These are phyloP conservation scores for Aphidoletes aphidimyza DNA, from an alignment of 2,888 invertebrate species.

Conservation along the genomic window DNA sequence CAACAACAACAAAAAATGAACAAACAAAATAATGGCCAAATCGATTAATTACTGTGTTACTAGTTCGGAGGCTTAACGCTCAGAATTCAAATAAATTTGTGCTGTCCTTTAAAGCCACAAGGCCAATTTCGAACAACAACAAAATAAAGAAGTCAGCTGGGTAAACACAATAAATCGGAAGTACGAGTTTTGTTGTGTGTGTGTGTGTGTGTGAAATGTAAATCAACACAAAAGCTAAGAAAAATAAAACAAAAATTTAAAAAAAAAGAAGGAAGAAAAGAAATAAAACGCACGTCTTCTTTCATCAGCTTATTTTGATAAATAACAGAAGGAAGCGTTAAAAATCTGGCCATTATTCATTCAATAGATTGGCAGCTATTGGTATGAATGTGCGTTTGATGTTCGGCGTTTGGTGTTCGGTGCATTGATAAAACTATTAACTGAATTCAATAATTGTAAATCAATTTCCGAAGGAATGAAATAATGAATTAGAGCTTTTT, in stretches of 20 bases:
- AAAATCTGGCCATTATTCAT: not conserved
- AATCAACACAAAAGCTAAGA: not conserved
- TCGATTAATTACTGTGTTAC: too few species aligned
- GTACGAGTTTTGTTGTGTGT: not conserved
- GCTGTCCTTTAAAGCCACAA: too few species aligned
- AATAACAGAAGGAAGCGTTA: not conserved
- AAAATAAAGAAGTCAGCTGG: not conserved
- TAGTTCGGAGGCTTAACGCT: too few species aligned
- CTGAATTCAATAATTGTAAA: too few species aligned
- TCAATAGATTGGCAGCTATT: too few species aligned
- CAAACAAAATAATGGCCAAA: too few species aligned
- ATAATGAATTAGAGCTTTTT: too few species aligned
- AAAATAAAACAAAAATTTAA: not conserved
- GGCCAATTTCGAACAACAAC: not conserved
- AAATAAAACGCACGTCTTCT: not conserved
- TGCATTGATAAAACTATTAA: too few species aligned
- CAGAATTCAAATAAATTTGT: too few species aligned
- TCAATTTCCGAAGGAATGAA: too few species aligned
- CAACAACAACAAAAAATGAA: too few species aligned
- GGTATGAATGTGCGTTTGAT: not conserved
- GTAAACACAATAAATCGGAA: not conserved
- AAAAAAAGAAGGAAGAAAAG: not conserved
- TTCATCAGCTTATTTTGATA: slow-evolving; percentile 33
- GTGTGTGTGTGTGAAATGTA: not conserved
- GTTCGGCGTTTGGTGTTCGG: too few species aligned